Percentiles rank a stretch among this genome's conserved stretches.
Conservation (phyloP, 2,888 invertebrate species). For the Drosophila yooni region DNA sequence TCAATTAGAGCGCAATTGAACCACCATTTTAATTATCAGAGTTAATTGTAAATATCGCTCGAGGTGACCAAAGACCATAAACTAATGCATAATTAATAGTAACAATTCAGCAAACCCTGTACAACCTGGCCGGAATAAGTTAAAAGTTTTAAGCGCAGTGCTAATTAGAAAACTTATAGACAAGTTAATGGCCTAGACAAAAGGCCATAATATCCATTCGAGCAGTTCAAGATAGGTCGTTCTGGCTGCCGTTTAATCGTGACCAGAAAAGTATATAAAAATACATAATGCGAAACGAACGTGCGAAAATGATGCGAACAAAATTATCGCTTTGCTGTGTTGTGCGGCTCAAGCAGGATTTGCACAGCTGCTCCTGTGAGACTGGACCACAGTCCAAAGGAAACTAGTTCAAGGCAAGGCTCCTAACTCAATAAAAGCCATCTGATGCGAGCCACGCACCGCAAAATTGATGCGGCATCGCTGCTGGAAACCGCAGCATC, state of each 20-base stretch:
- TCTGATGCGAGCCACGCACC: constrained; percentile 42
- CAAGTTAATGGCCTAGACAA: constrained; percentile 34
- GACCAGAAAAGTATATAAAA: constrained; percentile 56
- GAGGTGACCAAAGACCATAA: constrained; percentile 7
- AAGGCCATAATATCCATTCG: constrained; percentile 9
- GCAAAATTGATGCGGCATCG: constrained; percentile 49
- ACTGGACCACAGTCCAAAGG: constrained; percentile 21
- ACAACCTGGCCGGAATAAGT: constrained; percentile 3
- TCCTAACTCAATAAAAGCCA: constrained; percentile 64
- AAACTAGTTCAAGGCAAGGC: constrained; percentile 66
- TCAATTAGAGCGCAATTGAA: constrained; percentile 61
- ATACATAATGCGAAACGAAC: constrained; percentile 53
- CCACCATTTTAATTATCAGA: constrained; percentile 52
- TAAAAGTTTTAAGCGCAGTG: constrained; percentile 63
- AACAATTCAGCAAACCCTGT: constrained; percentile 1
- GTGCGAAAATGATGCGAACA: constrained; percentile 64
- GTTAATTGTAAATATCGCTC: constrained; percentile 17
- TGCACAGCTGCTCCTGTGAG: constrained; percentile 38
- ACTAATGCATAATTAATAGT: constrained; percentile 61
- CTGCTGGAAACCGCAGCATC: background rate
- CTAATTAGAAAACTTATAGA: constrained; percentile 71
- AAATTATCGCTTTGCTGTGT: constrained; percentile 56
- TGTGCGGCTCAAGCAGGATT: constrained; percentile 27
- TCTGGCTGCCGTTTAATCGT: constrained; percentile 68
- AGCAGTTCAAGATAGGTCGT: constrained; percentile 4